phyloP scores from a whole-genome alignment of 64 coral and sea anemone genomes.

The Exaiptasia diaphana region DNA sequence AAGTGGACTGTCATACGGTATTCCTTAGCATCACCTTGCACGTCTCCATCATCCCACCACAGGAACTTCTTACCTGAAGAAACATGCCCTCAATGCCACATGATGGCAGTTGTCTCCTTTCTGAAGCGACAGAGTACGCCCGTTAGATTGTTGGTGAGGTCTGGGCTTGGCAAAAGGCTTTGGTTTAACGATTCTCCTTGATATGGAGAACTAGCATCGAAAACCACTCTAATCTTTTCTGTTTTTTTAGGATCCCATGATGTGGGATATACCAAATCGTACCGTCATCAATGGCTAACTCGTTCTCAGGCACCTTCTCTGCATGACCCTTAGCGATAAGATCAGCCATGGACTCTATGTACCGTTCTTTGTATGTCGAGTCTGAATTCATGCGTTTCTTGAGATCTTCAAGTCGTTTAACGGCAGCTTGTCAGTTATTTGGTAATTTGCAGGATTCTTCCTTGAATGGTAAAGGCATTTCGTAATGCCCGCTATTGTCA shows the following conservation, averaged over 20 bases:
- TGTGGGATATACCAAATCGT: conserved; percentile 30
- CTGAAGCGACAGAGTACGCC: conserved; percentile 41
- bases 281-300: neutral
- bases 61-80: conserved; percentile 24
- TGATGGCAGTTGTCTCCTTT: conserved; percentile 15
- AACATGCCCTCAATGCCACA: conserved; percentile 30
- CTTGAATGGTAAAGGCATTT: conserved; percentile 32
- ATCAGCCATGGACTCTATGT: conserved; percentile 23
- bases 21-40: neutral
- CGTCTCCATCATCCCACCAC: conserved; percentile 27
- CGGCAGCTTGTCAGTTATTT: conserved; percentile 21
- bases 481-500: conserved; percentile 20
- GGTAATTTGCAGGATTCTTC: neutral
- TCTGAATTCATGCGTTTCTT: conserved; percentile 35
- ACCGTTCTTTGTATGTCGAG: conserved; percentile 11
- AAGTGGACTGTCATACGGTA: conserved; percentile 29
- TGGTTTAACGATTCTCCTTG: conserved; percentile 23
- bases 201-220: conserved; percentile 3
- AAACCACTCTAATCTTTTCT: conserved; percentile 27
- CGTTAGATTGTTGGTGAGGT: conserved; percentile 50
- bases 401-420: conserved; percentile 14
- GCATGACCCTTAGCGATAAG: conserved; percentile 24
- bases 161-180: conserved; percentile 10
- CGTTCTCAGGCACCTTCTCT: conserved; percentile 16
- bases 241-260: conserved; percentile 18